Conservation (phyloP, 1,140 invertebrate species). For the Drosophila parvula region DNA sequence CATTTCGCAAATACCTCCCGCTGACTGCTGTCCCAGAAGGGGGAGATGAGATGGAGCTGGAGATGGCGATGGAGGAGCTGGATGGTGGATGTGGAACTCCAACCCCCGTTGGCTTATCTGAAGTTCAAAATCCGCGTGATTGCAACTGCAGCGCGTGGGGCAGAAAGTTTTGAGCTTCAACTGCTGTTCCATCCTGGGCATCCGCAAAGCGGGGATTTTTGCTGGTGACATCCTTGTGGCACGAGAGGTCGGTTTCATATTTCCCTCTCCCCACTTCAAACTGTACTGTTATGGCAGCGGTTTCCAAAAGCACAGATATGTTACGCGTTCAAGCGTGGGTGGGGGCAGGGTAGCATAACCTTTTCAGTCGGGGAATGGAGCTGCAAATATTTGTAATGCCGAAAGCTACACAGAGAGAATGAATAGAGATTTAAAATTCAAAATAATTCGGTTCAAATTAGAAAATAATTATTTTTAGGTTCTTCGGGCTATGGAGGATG, state of each 20-base stretch:
- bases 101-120: conserved; percentile 33
- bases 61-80: no score
- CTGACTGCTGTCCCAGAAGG: conserved; percentile 18
- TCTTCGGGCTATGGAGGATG: background rate
- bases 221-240: conserved; percentile 34
- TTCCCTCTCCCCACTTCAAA: conserved; percentile 13
- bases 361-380: no score
- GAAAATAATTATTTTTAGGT: background rate
- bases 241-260: conserved; percentile 30
- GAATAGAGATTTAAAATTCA: rapidly evolving
- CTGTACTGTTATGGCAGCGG: conserved; percentile 27
- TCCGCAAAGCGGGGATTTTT: conserved; percentile 22
- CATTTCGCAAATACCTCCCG: conserved; percentile 14
- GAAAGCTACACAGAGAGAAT: conserved; percentile 3
- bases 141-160: conserved; percentile 35
- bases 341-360: background rate
- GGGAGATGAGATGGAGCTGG: no score
- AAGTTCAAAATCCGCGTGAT: conserved; percentile 52
- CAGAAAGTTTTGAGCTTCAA: conserved; percentile 32
- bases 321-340: conserved; percentile 11
- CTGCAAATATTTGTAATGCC: conserved; percentile 8
- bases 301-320: conserved; percentile 31
- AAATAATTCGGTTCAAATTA: background rate
- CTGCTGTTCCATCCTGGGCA: conserved; percentile 3
- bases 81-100: background rate